Conservation (phyloP, 37 sponge, comb jelly and placozoan species). For the Tethya wilhelma region DNA sequence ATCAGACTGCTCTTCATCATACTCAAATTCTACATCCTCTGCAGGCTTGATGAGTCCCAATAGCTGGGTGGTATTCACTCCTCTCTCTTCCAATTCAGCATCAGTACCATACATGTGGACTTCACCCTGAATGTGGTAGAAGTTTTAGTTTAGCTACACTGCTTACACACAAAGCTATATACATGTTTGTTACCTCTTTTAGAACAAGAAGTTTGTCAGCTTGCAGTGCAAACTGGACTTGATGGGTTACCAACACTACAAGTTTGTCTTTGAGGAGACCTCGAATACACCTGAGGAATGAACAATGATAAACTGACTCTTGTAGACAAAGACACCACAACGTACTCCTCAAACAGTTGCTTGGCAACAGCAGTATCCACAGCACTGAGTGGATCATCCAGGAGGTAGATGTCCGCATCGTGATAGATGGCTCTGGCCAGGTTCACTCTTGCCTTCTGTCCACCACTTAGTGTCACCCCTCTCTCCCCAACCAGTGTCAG, state of each 20-base stretch:
- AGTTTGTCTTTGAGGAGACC: conserved; percentile 56
- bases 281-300: not conserved
- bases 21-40: not conserved
- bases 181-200: not conserved
- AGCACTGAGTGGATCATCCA: conserved; percentile 92
- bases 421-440: conserved; percentile 88
- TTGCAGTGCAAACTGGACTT: conserved; percentile 50
- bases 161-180: not conserved
- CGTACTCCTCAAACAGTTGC: conserved; percentile 75
- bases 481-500: conserved; percentile 88
- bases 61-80: not conserved
- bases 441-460: conserved; percentile 92
- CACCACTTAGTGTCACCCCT: conserved; percentile 96
- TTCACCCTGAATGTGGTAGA: conserved; percentile 3
- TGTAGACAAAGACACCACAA: not conserved
- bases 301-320: not conserved
- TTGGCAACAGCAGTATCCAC: conserved; percentile 79
- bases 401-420: conserved; percentile 76
- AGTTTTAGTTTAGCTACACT: not conserved
- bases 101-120: not conserved
- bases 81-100: conserved; percentile 2
- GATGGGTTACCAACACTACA: conserved; percentile 85
- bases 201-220: not conserved
- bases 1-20: not conserved
- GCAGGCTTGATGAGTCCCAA: conserved; percentile 8